phyloP scores from a whole-genome alignment of 1,140 invertebrate species.

The Lordiphosa clarofinis region DNA sequence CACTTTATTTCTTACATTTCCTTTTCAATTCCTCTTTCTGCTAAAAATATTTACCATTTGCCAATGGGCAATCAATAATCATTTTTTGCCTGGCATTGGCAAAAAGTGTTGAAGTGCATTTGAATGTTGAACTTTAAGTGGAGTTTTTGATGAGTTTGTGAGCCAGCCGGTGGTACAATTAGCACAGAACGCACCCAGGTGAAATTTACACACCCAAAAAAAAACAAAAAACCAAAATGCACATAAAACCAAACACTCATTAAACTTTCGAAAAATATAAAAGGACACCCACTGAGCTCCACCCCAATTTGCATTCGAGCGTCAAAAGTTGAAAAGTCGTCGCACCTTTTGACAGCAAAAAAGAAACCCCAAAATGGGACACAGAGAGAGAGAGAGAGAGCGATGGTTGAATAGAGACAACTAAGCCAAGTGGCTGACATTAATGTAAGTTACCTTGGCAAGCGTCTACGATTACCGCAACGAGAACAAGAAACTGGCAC shows the following conservation, averaged over 20 bases:
- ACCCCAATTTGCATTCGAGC: conserved; percentile 31
- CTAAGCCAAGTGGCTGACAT: conserved; percentile 39
- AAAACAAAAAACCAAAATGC: conserved; percentile 35
- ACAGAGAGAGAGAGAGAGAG: not conserved
- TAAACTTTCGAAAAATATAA: conserved; percentile 35
- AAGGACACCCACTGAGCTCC: conserved; percentile 5
- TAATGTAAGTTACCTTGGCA: conserved; percentile 39
- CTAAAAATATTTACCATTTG: conserved; percentile 9
- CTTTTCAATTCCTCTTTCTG: too few relatives aligned
- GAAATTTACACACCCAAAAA: conserved; percentile 8
- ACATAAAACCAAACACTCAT: conserved; percentile 32
- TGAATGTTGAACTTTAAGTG: conserved; percentile 7
- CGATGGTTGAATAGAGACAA: not conserved
- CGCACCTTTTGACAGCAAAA: conserved; percentile 40
- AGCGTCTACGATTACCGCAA: conserved; percentile 66
- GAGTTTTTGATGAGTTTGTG: not conserved
- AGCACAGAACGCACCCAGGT: conserved; percentile 1
- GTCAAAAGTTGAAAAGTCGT: conserved; percentile 65
- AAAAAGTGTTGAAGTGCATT: conserved; percentile 20
- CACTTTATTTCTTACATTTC: too few relatives aligned
- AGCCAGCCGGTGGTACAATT: not conserved
- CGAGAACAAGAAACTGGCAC: conserved; percentile 25
- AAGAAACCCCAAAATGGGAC: conserved; percentile 17
- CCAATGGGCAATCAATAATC: not conserved
- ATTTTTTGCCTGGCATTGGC: conserved; percentile 5